phyloP scores from a whole-genome alignment of 2,797 vertebrate species.

The Cossypha niveicapilla region DNA sequence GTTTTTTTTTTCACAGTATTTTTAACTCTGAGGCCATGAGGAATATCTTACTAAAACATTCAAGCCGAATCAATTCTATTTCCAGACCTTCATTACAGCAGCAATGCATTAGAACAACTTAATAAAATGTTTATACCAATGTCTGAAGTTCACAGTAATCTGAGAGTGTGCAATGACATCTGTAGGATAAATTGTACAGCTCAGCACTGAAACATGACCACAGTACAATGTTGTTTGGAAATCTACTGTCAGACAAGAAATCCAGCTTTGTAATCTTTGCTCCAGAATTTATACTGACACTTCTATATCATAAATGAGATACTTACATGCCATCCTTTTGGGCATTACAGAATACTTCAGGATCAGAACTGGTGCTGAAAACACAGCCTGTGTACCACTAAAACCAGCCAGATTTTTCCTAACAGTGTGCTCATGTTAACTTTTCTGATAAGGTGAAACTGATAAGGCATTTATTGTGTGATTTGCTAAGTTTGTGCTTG shows the following conservation, averaged over 20 bases:
- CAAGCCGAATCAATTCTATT: neutral
- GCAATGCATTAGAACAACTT: neutral
- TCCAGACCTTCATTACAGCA: neutral
- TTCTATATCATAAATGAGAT: neutral
- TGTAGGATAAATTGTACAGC: neutral
- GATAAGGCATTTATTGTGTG: neutral
- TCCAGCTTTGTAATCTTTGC: neutral
- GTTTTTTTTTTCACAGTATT: neutral
- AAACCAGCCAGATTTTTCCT: neutral
- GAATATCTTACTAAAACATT: neutral
- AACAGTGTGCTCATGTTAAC: neutral
- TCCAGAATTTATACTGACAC: neutral
- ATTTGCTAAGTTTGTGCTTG: neutral
- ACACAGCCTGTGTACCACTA: neutral
- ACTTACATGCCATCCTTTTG: neutral
- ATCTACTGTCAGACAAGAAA: neutral
- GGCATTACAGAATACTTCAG: neutral
- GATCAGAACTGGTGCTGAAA: neutral
- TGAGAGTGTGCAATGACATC: neutral
- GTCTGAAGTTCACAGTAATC: constrained; percentile 22
- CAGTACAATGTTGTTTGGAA: constrained; percentile 24
- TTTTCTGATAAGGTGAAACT: neutral
- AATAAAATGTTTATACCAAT: constrained; percentile 14
- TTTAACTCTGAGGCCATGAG: neutral
- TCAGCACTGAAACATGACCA: neutral